Base-by-base conservation (phyloP, 2,888 invertebrate genomes). In the Dryobota labecula region DNA sequence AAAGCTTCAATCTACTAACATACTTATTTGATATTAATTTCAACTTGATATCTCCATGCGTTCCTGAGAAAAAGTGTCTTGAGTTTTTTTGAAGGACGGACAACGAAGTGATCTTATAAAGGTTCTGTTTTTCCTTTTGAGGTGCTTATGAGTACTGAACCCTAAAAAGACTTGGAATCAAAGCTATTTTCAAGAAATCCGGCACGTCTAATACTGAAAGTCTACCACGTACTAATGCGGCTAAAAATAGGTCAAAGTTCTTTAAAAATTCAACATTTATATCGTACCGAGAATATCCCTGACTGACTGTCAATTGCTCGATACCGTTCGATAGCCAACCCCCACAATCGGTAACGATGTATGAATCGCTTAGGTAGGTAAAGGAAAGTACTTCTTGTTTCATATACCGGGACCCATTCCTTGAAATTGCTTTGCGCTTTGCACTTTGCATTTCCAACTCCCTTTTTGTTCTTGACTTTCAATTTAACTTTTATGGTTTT, bases 361-460 rank as follows among this genome's bases (percentile, higher is more conserved):
- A 80, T 76, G 73, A 79, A 83, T 58, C 76, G 86, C 78, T 86
- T 85, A 79, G 77, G 66, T 86, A 76, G 66, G 78, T 80, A 83
- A 82, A 84, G 78, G 78, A 83, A 82, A 84, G 76, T 77, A 83
- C 72, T 82, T 74, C 84, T 85, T 86, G 87, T 86, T 86, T 86
- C 86, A 80, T 82, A 86, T 85, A 87, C 82, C 56, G 70, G 72
- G 73, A 78, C 77, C 74, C 71, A 87, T 86, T 86, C 87, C 76
- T 81, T 60, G 78, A 82, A 84, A 87, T 87, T 86, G 84, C 85
- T 87, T 86, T 82, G 84, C 85, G 82, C 81, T 87, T 83, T 87
- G 80, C 86, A 86, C 80, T 86, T 86, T 87, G 88, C 87, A 87
- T 87, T 84, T 84, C 70, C 67, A 83, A 83, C 65, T 78, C 72